Conservation (phyloP, 2,797 vertebrate species). For the Pseudotriccus pelzelni region DNA sequence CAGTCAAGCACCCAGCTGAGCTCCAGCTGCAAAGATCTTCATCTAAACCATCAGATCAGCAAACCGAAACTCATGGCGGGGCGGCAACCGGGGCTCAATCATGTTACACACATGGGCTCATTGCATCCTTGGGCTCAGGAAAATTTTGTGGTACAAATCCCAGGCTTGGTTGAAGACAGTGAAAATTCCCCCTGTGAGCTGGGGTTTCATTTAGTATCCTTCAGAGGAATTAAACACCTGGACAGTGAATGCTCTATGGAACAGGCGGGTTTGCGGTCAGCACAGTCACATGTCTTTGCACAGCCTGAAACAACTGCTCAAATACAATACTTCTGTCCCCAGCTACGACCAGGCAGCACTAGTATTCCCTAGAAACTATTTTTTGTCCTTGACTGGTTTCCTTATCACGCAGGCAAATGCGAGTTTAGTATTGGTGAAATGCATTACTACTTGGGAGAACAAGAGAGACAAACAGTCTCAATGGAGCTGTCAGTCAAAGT, state of each 20-base stretch:
- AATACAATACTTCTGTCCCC: neutral
- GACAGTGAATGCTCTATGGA: neutral
- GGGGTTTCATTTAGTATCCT: neutral
- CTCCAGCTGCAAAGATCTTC: neutral
- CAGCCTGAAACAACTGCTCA: neutral
- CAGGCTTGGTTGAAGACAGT: neutral
- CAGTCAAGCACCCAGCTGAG: neutral
- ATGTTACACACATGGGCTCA: fast-evolving
- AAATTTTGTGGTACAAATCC: neutral
- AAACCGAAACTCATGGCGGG: neutral
- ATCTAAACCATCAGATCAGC: neutral
- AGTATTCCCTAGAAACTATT: neutral
- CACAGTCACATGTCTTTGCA: neutral
- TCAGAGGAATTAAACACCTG: neutral
- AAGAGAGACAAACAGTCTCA: neutral
- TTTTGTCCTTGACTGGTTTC: neutral
- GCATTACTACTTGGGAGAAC: neutral
- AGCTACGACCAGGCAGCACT: neutral
- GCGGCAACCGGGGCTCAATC: neutral
- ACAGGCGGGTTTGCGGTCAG: conserved; percentile 41
- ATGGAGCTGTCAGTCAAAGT: neutral
- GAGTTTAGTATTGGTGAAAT: neutral
- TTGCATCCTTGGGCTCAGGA: neutral
- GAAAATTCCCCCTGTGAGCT: neutral
- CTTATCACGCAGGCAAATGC: neutral